Base-by-base conservation (phyloP, 2,797 vertebrate species). In the Lateolabrax maculatus region DNA sequence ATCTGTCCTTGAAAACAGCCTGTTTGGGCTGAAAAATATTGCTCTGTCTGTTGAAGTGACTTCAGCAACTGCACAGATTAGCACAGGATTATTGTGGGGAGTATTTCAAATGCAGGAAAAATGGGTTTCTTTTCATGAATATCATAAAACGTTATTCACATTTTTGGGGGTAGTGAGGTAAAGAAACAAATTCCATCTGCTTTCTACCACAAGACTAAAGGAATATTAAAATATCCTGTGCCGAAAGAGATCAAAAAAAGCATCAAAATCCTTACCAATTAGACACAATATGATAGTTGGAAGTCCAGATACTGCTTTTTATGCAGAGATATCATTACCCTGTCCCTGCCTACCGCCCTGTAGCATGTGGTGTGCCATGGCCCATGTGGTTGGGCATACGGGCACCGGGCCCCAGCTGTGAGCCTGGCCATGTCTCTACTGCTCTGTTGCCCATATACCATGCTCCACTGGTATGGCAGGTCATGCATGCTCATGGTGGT, bases 391-490 rank as follows among this genome's bases (percentile, higher is more conserved):
- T 64, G 51, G 61, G 83, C 83, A 67, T 46, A 76, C 34, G 23
- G n/a, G 80, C 56, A 15, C 68, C 29, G n/a, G 64, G 87, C 72
- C 86, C 68, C 91, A 92, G 91, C 91, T 93, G 92, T 52, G 79
- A 66, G 63, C 60, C 78, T 68, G 72, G 72, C 75, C 77, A 10
- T 8, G n/a, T 61, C 74, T 81, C 84, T 86, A 58, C 79, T 76
- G 89, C 91, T 87, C 82, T 39, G 76, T 44, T 87, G 89, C 87
- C 77, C 86, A 80, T 74, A 77, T 52, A 60, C 64, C 72, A 89
- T 68, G 89, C 88, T 87, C 81, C 82, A 75, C 78, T 87, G 79
- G 75, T 81, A 82, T 21, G 55, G 84, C 74, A 87, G 89, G 85
- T 91, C 85, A 75, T 75, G 77, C 85, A 53, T 88, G 86, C 62